These are phyloP conservation scores for Acanthosepion pharaonis DNA, from an alignment of 2,888 invertebrate genomes.

Conservation along the genomic window DNA sequence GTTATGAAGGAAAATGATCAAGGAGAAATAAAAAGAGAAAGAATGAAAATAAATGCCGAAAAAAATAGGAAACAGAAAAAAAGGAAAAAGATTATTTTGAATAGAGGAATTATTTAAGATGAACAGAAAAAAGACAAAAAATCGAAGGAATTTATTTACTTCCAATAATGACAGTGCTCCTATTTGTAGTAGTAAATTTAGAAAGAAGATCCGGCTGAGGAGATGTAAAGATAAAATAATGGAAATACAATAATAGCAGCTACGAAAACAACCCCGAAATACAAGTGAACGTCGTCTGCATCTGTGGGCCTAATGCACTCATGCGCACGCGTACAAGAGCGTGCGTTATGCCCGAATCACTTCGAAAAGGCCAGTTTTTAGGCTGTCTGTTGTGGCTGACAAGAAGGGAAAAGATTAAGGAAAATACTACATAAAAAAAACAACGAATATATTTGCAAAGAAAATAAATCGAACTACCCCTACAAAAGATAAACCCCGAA, in stretches of 20 bases:
- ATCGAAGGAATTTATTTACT: background rate
- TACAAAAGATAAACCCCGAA: background rate
- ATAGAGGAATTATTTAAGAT: background rate
- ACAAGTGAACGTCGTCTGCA: conserved; percentile 10
- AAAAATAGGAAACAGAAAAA: background rate
- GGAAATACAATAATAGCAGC: background rate
- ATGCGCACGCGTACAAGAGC: background rate
- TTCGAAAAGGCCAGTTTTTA: conserved; percentile 23
- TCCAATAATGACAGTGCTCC: background rate
- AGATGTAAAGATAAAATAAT: background rate
- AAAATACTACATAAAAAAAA: background rate
- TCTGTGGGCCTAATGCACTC: background rate
- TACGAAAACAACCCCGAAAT: background rate
- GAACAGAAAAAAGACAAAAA: background rate
- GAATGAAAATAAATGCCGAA: background rate
- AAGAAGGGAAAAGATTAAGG: background rate
- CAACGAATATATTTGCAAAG: background rate
- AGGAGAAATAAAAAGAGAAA: too few relatives aligned
- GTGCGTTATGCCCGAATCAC: background rate
- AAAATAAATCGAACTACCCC: background rate
- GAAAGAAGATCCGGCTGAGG: background rate
- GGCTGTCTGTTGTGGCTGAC: background rate
- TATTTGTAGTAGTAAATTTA: background rate
- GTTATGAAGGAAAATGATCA: too few relatives aligned
- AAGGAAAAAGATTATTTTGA: too few relatives aligned